Evolutionary conservation across 2,797 vertebrate genomes (phyloP), one percentile per base, ranked within the genome.

Genomic region (Rhyacichthys aspro): DNA sequence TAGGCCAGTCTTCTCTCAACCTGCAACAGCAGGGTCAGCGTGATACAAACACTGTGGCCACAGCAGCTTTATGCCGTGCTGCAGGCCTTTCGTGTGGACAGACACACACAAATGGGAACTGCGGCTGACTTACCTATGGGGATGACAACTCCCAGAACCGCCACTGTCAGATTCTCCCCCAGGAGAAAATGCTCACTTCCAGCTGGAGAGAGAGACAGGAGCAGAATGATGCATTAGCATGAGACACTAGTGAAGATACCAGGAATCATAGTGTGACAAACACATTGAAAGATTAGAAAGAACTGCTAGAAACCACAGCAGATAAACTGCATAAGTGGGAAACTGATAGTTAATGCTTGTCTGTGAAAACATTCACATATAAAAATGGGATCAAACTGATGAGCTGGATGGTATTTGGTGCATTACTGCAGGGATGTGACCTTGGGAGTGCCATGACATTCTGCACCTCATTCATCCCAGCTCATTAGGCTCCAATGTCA

Each of bases 111-210:
- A 41, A 63, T 55, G 17, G 45, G 34, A 11, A 56, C 63, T 52
- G 41, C 18, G 0, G 66, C 58, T 45, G 54, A 91, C 96, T 94
- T 90, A 98, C 97, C 96, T 16, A 98, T 94, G 80, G 96, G 97
- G 78, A 98, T 95, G 59, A 97, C 90, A 76, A 98, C 93, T 55
- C 97, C 96, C 78, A 98, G 88, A 73, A 96, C 93, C 39, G 96
- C 96, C 64, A 96, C 95, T 2, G 96, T 98, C 82, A 98, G 90
- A 17, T 96, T 96, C 68, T 96, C 96, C 36, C 93, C 94, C 61
- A 98, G 89, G 71, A 94, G 91, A 82, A 93, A 89, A 32, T 89
- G 90, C 55, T 94, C 92, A 16, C 94, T 94, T 62, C 94, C 95
- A 88, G 96, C 97, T 99, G 88, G 11, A 90, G 41, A 74, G 38